These are phyloP conservation scores for Climacteris rufus DNA, from an alignment of 2,113 vertebrate genomes.

Conservation along the genomic window DNA sequence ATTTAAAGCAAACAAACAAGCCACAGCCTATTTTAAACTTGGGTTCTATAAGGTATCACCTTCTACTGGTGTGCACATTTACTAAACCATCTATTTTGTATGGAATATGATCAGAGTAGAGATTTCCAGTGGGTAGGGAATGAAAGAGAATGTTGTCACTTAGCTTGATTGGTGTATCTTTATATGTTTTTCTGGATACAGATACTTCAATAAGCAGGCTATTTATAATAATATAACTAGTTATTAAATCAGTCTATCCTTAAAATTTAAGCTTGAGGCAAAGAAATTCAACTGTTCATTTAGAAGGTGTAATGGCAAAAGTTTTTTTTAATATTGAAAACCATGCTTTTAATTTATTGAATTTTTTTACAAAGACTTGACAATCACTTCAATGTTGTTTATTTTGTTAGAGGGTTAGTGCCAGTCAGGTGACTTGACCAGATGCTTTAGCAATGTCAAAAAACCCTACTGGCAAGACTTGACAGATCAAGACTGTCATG, in stretches of 20 bases:
- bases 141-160: neutral
- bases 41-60: neutral
- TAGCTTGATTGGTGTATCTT: neutral
- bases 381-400: neutral
- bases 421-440: neutral
- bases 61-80: neutral
- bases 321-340: neutral
- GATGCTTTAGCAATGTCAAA: neutral
- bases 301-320: neutral
- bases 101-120: neutral
- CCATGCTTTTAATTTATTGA: fast-evolving
- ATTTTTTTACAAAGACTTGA: neutral
- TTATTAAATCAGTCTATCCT: neutral
- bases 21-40: neutral
- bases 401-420: neutral
- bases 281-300: neutral
- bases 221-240: neutral
- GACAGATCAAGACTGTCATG: neutral
- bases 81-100: neutral
- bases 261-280: neutral
- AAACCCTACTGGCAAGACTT: neutral
- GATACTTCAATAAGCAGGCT: neutral
- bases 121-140: neutral
- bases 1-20: neutral
- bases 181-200: neutral